Percentiles rank a stretch among this genome's conserved stretches.
Conservation (phyloP, 2,797 vertebrate species). For the Melanotaenia nigrans region DNA sequence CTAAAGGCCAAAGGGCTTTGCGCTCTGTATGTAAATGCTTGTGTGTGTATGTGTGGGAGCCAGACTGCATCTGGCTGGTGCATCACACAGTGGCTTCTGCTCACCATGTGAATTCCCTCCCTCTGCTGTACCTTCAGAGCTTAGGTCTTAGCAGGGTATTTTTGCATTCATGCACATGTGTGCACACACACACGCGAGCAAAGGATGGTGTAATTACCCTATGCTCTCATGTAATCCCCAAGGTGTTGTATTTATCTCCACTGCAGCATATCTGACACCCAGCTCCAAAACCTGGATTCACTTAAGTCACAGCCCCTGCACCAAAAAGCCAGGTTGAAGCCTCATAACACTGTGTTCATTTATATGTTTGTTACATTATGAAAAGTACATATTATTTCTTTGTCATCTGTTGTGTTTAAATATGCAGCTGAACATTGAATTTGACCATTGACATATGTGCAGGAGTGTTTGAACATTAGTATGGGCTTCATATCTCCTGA, state of each 20-base stretch:
- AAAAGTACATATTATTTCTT: conserved; percentile 31
- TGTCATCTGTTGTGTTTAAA: conserved; percentile 29
- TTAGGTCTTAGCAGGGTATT: conserved; percentile 59
- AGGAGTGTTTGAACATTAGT: conserved; percentile 44
- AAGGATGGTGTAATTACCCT: conserved; percentile 80
- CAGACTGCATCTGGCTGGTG: conserved; percentile 67
- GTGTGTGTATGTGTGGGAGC: conserved; percentile 33
- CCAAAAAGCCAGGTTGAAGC: conserved; percentile 64
- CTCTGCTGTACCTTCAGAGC: conserved; percentile 53
- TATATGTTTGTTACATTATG: conserved; percentile 24
- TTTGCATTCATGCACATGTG: conserved; percentile 41
- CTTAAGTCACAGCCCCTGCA: conserved; percentile 81
- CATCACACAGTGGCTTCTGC: conserved; percentile 67
- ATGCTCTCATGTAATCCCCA: conserved; percentile 79
- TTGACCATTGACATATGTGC: conserved; percentile 20
- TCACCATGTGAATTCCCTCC: conserved; percentile 66
- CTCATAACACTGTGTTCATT: conserved; percentile 35
- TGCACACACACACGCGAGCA: conserved; percentile 40
- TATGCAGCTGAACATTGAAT: conserved; percentile 27
- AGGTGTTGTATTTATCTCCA: conserved; percentile 87
- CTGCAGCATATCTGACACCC: conserved; percentile 80
- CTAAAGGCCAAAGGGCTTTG: conserved; percentile 92
- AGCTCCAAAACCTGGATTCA: conserved; percentile 82
- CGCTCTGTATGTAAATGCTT: conserved; percentile 53
- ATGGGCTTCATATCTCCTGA: conserved; percentile 9